Evolutionary conservation across 2,888 invertebrate genomes (phyloP), one percentile per base, ranked within the genome.

Genomic region (Catocala sponsa): DNA sequence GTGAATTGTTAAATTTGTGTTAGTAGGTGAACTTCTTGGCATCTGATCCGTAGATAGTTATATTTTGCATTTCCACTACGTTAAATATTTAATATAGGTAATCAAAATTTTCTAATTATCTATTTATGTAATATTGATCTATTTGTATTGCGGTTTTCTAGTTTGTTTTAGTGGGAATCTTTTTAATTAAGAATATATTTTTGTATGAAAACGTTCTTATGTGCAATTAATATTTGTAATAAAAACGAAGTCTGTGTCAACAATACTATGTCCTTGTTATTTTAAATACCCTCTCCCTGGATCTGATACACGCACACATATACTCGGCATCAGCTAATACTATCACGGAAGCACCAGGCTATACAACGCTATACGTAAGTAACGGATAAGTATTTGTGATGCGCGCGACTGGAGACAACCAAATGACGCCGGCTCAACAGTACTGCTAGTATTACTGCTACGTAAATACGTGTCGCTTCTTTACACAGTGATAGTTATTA

Each of bases 181-280:
- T 92, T 94, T 92, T 90, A 91, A 90, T 91, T 94, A 90, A 90
- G 90, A 90, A 89, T 90, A 91, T 94, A 94, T 94, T 94, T 94
- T 94, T 94, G 90, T 94, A 94, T 92, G 91, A 25, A 86, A 90
- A 90, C 85, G 86, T 92, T 91, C 90, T 92, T 92, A 92, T 89
- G 92, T 94, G 93, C 91, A 92, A 92, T 91, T 91, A 87, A 90
- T 91, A 90, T 94, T 94, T 94, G 88, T 93, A 94, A 92, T 94
- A 93, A 93, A 90, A 92, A 82, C 76, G 82, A 91, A 86, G 82
- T 90, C 84, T 91, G 85, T 90, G 91, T 92, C 87, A 88, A 78
- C 68, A 64, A 71, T 58, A 68, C 9, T 33, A 44, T 57, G 76
- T 68, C 74, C 84, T 84, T 84, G 70, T 76, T 82, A 82, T 65